Conservation (phyloP, 2,113 vertebrate species). For the Psilopsiagon aymara region DNA sequence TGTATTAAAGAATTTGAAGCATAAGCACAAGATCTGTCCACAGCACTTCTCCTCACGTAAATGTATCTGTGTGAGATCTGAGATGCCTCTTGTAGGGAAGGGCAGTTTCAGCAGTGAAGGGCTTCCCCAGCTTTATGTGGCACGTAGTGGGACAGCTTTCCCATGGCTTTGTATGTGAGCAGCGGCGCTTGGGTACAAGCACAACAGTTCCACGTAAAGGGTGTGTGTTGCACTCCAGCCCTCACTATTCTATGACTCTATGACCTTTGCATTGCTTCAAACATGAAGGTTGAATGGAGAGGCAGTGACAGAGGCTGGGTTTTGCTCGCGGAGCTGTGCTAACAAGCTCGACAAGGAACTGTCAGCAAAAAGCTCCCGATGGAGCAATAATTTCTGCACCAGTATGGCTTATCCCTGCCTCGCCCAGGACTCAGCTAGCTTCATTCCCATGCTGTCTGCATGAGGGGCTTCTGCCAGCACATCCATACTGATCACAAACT, state of each 20-base stretch:
- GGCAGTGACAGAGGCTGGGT: background rate
- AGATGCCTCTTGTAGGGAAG: background rate
- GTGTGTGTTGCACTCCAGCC: background rate
- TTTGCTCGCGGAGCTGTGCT: background rate
- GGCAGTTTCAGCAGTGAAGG: background rate
- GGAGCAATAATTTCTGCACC: background rate
- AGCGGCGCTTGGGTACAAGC: rapidly evolving
- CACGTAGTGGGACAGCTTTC: rapidly evolving
- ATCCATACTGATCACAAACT: background rate
- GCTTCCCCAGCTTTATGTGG: background rate
- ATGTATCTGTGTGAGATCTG: background rate
- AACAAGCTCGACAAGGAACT: background rate
- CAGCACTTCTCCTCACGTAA: background rate
- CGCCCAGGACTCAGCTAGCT: background rate
- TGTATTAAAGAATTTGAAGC: background rate
- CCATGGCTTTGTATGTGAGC: rapidly evolving
- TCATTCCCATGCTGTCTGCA: background rate
- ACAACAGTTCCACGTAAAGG: background rate
- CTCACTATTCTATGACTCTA: background rate
- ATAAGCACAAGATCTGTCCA: background rate
- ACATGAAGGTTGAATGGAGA: background rate
- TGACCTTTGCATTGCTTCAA: background rate
- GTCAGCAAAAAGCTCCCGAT: background rate
- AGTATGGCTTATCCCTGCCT: background rate
- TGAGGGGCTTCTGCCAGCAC: background rate